Evolutionary conservation across 1,140 invertebrate species (phyloP).

Genomic region (Nymphalis io): DNA sequence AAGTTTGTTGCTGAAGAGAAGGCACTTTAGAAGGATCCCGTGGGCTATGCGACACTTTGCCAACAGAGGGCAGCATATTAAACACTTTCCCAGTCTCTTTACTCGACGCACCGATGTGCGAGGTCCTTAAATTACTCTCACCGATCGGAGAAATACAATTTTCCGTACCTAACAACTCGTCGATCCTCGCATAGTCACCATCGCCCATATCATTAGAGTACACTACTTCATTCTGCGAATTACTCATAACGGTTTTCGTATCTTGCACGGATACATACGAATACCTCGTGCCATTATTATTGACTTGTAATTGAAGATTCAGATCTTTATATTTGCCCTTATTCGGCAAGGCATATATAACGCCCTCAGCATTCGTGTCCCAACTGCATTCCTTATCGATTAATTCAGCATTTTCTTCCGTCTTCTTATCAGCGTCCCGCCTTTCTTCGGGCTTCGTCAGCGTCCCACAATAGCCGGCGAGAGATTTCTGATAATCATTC

Average conservation of each 20-base stretch:
- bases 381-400: slow-evolving; percentile 75
- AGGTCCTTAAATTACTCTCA: slow-evolving; percentile 71
- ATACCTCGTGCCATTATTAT: slow-evolving; percentile 75
- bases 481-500: slow-evolving; percentile 81
- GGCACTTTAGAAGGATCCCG: slow-evolving; percentile 68
- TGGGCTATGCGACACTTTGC: slow-evolving; percentile 66
- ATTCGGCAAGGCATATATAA: slow-evolving; percentile 79
- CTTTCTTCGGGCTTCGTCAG: slow-evolving; percentile 47
- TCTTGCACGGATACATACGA: slow-evolving; percentile 76
- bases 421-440: slow-evolving; percentile 52
- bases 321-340: slow-evolving; percentile 79
- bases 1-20: slow-evolving; percentile 57
- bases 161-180: slow-evolving; percentile 71
- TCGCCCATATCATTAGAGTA: slow-evolving; percentile 71
- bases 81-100: slow-evolving; percentile 59
- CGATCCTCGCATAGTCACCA: slow-evolving; percentile 74
- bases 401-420: slow-evolving; percentile 56
- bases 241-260: slow-evolving; percentile 73
- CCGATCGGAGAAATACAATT: slow-evolving; percentile 69
- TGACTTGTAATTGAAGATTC: slow-evolving; percentile 77
- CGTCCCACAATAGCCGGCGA: slow-evolving; percentile 62
- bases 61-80: slow-evolving; percentile 68
- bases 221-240: slow-evolving; percentile 72
- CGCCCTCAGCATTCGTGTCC: slow-evolving; percentile 77
- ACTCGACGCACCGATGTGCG: slow-evolving; percentile 59